Conservation (phyloP, 2,888 invertebrate species). For the Agrotis exclamationis region DNA sequence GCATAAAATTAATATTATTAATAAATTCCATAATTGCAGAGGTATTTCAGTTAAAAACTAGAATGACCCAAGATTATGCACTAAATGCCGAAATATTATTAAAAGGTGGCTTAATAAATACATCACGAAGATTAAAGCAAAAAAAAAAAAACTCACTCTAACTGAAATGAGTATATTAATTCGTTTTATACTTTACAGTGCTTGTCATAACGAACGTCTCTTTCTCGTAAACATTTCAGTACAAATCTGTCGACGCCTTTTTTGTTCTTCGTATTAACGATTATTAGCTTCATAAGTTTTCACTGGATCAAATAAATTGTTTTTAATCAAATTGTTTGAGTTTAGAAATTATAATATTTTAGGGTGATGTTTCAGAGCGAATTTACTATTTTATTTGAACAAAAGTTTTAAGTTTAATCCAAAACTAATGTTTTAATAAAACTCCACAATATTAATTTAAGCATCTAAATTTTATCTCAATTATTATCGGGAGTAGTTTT, state of each 20-base stretch:
- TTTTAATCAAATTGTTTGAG: conserved; percentile 2
- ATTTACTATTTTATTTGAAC: background rate
- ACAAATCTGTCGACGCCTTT: conserved; percentile 46
- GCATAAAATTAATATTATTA: too few species aligned
- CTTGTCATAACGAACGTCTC: conserved; percentile 64
- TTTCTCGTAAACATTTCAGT: conserved; percentile 68
- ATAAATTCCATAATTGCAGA: too few species aligned
- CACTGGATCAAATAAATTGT: conserved; percentile 33
- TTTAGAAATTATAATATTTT: conserved; percentile 9
- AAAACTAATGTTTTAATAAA: too few species aligned
- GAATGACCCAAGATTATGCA: background rate
- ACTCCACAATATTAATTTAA: background rate
- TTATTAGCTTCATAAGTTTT: conserved; percentile 43
- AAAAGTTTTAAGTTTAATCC: too few species aligned
- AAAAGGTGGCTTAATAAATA: conserved; percentile 5
- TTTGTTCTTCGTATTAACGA: conserved; percentile 43
- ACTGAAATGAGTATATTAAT: conserved; percentile 34
- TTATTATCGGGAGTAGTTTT: background rate
- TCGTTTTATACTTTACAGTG: conserved; percentile 56
- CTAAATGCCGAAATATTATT: conserved; percentile 1
- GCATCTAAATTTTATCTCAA: background rate
- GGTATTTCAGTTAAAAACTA: too few species aligned
- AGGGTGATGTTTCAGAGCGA: background rate
- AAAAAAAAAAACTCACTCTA: conserved; percentile 16
- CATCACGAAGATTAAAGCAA: background rate